Evolutionary conservation across 2,113 vertebrate genomes (phyloP).

Genomic region (Scatophagus argus): DNA sequence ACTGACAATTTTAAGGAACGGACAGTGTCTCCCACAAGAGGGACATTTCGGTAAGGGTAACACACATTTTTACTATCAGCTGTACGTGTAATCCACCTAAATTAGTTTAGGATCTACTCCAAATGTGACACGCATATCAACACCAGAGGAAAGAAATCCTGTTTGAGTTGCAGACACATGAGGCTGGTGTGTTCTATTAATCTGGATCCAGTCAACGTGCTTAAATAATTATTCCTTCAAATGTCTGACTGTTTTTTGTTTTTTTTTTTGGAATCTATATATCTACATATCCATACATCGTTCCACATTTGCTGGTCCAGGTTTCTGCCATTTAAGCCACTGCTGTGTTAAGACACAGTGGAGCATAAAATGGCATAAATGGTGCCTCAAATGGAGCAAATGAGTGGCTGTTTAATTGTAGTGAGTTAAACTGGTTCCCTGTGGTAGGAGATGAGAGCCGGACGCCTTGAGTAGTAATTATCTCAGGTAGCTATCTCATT

Average conservation of each 20-base stretch:
- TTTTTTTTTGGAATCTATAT: conserved; percentile 3
- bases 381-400: conserved; percentile 65
- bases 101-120: not conserved
- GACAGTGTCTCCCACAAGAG: not conserved
- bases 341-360: conserved; percentile 42
- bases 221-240: not conserved
- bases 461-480: conserved; percentile 77
- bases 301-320: not conserved
- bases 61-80: not conserved
- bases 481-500: conserved; percentile 82
- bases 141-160: not conserved
- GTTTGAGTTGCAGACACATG: not conserved
- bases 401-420: conserved; percentile 74
- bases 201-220: not conserved
- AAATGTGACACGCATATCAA: conserved; percentile 13
- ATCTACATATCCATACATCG: not conserved
- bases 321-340: conserved; percentile 3
- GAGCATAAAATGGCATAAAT: conserved; percentile 64
- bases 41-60: conserved; percentile 1
- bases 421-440: conserved; percentile 71
- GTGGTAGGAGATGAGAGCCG: conserved; percentile 63
- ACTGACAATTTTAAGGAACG: not conserved
- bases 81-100: conserved; percentile 13
- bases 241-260: not conserved
- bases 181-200: not conserved